Evolutionary conservation across 2,797 vertebrate genomes (phyloP).

Genomic region (Epinephelus awoara): DNA sequence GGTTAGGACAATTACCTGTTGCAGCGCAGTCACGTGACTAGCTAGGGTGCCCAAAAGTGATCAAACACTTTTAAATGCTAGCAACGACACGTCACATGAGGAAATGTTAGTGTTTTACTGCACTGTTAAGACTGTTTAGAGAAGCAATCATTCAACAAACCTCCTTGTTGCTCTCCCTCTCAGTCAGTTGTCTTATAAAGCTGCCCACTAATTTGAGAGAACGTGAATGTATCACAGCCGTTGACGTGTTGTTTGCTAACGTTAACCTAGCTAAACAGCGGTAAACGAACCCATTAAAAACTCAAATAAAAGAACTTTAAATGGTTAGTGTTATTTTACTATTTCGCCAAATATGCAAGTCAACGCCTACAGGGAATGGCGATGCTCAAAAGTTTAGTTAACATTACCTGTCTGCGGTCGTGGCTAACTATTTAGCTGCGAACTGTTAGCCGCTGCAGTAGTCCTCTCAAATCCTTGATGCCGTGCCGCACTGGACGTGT

Average conservation of each 20-base stretch:
- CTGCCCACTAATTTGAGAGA: slow-evolving; percentile 13
- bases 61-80: not conserved
- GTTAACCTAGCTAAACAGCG: slow-evolving; percentile 14
- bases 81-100: not conserved
- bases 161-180: not conserved
- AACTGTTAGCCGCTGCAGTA: slow-evolving; percentile 53
- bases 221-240: slow-evolving; percentile 17
- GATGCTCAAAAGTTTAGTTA: slow-evolving; percentile 44
- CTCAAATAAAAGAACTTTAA: not conserved
- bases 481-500: not conserved
- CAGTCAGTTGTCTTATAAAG: slow-evolving; percentile 1
- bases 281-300: not conserved
- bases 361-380: not conserved
- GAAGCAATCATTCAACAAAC: not conserved
- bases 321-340: not conserved
- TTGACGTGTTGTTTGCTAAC: slow-evolving; percentile 56
- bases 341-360: not conserved
- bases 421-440: slow-evolving; percentile 74
- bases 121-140: accelerated
- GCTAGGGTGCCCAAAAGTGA: slow-evolving; percentile 15
- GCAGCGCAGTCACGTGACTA: slow-evolving; percentile 59
- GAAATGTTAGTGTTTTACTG: not conserved
- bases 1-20: slow-evolving; percentile 59
- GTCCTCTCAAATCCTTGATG: slow-evolving; percentile 27
- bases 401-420: slow-evolving; percentile 71